phyloP scores from a whole-genome alignment of 2,888 invertebrate genomes.

The Drosophila parthenogenetica region DNA sequence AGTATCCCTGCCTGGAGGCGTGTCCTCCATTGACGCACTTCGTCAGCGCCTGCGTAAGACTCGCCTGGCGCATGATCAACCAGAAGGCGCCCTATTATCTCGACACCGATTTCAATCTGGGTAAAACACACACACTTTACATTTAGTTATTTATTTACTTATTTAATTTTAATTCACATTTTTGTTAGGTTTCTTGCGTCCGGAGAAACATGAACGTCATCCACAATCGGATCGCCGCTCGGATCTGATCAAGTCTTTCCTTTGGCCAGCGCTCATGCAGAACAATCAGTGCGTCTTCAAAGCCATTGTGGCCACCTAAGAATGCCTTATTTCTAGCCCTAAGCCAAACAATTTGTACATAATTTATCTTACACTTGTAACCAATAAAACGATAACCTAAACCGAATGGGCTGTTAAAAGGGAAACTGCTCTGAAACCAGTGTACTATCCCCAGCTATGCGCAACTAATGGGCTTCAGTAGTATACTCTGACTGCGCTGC shows the following conservation, averaged over 20 bases:
- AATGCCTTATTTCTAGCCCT: slow-evolving; percentile 41
- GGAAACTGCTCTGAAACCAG: too few species aligned
- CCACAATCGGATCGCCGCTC: slow-evolving; percentile 91
- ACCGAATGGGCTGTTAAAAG: slow-evolving; percentile 8
- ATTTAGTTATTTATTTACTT: not conserved
- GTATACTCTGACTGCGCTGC: slow-evolving; percentile 74
- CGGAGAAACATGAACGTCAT: slow-evolving; percentile 92
- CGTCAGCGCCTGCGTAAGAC: slow-evolving; percentile 92
- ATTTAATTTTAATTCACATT: not conserved
- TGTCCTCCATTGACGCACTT: slow-evolving; percentile 92
- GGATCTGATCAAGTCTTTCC: slow-evolving; percentile 91
- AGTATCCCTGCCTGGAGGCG: slow-evolving; percentile 94
- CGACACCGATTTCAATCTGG: slow-evolving; percentile 89
- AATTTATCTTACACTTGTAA: slow-evolving; percentile 49
- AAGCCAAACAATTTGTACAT: slow-evolving; percentile 65
- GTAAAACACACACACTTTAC: slow-evolving; percentile 75
- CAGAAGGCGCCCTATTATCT: slow-evolving; percentile 89
- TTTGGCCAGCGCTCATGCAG: slow-evolving; percentile 95
- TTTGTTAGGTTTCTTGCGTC: slow-evolving; percentile 88
- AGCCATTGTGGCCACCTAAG: slow-evolving; percentile 92
- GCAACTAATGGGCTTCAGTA: slow-evolving; percentile 54
- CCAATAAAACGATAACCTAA: slow-evolving; percentile 61
- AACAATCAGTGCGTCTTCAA: slow-evolving; percentile 92
- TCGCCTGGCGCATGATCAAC: slow-evolving; percentile 95
- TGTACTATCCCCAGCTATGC: slow-evolving; percentile 37